A percentile compares a stretch with the other conserved stretches of the same genome.
Evolutionary conservation across 37 sponge, comb jelly and placozoan genomes (phyloP).

Genomic region (Chondrosia reniformis): DNA sequence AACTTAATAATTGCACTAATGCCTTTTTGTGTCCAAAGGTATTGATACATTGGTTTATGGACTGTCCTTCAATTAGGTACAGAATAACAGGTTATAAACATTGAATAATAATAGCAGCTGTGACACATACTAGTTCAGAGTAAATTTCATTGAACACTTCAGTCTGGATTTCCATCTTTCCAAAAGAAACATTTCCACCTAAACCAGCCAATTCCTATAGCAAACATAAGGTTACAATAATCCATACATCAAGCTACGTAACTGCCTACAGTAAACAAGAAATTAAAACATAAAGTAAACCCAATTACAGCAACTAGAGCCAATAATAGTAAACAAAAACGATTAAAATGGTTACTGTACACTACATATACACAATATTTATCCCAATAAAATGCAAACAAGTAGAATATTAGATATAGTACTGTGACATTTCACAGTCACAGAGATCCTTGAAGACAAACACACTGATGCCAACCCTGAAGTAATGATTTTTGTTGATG

Average conservation of each 20-base stretch:
- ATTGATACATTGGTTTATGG: no score
- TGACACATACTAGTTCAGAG: constrained; percentile 43
- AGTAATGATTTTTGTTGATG: constrained; percentile 16
- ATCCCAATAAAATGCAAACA: no score
- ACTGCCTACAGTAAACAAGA: constrained; percentile 37
- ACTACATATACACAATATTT: no score
- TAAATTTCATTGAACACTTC: constrained; percentile 42
- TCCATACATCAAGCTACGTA: constrained; percentile 25
- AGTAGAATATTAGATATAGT: no score
- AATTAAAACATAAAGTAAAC: constrained; percentile 36
- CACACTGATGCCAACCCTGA: constrained; percentile 5
- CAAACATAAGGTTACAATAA: constrained; percentile 30
- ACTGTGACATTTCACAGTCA: no score
- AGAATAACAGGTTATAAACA: no score
- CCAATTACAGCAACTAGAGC: background rate
- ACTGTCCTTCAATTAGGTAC: no score
- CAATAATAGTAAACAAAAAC: background rate
- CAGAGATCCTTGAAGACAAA: no score
- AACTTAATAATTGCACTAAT: no score
- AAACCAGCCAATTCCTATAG: constrained; percentile 67
- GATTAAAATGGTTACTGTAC: no score
- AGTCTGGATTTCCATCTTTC: constrained; percentile 57
- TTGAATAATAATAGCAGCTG: no score
- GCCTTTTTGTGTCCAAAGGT: no score
- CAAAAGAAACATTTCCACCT: constrained; percentile 60